These are phyloP conservation scores for Agrochola litura DNA, from an alignment of 2,888 invertebrate species.

Conservation along the genomic window DNA sequence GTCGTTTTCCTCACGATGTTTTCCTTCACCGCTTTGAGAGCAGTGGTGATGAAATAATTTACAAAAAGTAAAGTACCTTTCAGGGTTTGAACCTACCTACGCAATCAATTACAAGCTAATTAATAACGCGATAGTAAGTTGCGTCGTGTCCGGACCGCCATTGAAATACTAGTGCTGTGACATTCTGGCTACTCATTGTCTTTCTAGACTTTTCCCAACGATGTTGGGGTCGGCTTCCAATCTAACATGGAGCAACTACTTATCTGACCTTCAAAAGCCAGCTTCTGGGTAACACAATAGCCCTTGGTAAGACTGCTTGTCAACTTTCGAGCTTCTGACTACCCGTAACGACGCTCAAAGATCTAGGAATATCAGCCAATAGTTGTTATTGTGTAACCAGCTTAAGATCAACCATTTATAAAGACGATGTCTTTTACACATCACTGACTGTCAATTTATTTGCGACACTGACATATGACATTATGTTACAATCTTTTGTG, in stretches of 20 bases:
- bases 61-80: no score
- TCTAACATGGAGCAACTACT: not conserved
- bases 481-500: constrained; percentile 19
- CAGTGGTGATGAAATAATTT: no score
- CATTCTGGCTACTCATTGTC: no score
- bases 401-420: not conserved
- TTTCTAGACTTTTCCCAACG: not conserved
- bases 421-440: not conserved
- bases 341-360: not conserved
- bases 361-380: not conserved
- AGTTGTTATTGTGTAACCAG: not conserved
- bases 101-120: no score
- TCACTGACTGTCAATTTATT: constrained; percentile 22
- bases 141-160: no score
- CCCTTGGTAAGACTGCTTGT: no score
- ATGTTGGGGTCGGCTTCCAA: not conserved
- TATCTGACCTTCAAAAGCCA: not conserved
- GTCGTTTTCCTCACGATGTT: no score
- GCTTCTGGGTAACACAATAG: not conserved
- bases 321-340: not conserved
- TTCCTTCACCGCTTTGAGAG: no score
- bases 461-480: constrained; percentile 20
- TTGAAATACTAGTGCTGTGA: no score
- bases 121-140: no score
- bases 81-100: no score